A percentile compares a stretch with the other conserved stretches of the same genome.
Conservation (phyloP, 2,797 vertebrate species). For the Galaxias olidus region DNA sequence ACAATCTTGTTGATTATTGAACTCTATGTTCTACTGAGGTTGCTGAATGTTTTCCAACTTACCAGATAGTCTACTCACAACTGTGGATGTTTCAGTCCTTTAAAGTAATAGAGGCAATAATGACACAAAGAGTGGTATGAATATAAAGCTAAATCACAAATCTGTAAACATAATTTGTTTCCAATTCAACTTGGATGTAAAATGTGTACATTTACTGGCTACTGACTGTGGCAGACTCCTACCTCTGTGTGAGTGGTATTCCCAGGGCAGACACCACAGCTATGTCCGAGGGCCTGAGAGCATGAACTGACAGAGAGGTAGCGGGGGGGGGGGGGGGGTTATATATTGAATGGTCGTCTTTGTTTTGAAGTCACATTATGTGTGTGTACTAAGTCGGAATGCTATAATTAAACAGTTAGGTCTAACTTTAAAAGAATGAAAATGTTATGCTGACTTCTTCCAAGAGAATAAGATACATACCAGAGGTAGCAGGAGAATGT, state of each 20-base stretch:
- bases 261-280: constrained; percentile 55
- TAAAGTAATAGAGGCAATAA: constrained; percentile 39
- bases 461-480: constrained; percentile 35
- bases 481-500: constrained; percentile 49
- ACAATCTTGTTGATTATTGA: too few species aligned
- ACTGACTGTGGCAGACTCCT: constrained; percentile 8
- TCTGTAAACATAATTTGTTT: not conserved
- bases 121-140: not conserved
- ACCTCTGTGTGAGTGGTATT: constrained; percentile 55
- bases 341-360: not conserved
- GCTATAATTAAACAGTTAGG: not conserved
- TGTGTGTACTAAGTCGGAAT: not conserved
- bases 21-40: not conserved
- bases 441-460: too few species aligned
- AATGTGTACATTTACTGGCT: not conserved
- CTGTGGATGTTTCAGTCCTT: constrained; percentile 52
- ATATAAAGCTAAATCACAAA: not conserved
- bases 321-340: not conserved
- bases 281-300: constrained; percentile 61
- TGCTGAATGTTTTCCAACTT: constrained; percentile 30
- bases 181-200: not conserved
- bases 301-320: constrained; percentile 55
- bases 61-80: constrained; percentile 65
- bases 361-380: not conserved
- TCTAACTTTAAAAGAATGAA: not conserved